phyloP scores from a whole-genome alignment of 2,797 vertebrate genomes.

The Yasuhikotakia modesta region DNA sequence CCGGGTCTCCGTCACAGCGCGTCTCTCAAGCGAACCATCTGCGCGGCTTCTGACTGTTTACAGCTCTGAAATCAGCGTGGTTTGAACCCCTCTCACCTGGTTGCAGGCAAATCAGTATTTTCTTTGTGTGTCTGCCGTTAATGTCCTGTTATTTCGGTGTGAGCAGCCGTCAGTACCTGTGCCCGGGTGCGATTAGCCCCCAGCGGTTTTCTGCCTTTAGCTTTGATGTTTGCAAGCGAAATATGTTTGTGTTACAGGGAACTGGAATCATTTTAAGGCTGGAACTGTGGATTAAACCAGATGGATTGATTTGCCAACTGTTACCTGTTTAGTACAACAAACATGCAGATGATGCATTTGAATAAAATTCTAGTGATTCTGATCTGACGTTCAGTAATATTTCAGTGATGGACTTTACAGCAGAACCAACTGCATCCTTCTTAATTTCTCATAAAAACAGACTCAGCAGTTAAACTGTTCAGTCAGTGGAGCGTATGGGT shows the following conservation, averaged over 20 bases:
- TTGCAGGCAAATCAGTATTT: slow-evolving; percentile 63
- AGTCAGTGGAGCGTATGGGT: slow-evolving; percentile 37
- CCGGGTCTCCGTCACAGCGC: slow-evolving; percentile 64
- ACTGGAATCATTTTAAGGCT: slow-evolving; percentile 12
- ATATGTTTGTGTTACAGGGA: slow-evolving; percentile 33
- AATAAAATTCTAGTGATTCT: slow-evolving; percentile 12
- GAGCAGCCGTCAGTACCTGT: slow-evolving; percentile 70
- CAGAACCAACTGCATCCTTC: slow-evolving; percentile 11
- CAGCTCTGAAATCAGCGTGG: slow-evolving; percentile 69
- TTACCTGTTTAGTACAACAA: slow-evolving; percentile 20
- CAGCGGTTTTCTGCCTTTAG: slow-evolving; percentile 27
- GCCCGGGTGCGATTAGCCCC: slow-evolving; percentile 46
- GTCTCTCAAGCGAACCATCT: slow-evolving; percentile 68
- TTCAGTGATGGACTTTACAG: too few relatives aligned
- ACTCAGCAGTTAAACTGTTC: slow-evolving; percentile 10
- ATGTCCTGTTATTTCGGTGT: slow-evolving; percentile 67
- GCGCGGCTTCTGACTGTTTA: slow-evolving; percentile 79
- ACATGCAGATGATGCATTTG: slow-evolving; percentile 9
- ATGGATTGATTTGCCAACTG: slow-evolving; percentile 11
- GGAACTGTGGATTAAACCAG: slow-evolving; percentile 1
- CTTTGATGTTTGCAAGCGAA: slow-evolving; percentile 48
- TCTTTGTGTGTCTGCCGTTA: slow-evolving; percentile 62
- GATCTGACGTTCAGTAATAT: slow-evolving; percentile 17
- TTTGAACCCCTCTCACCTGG: slow-evolving; percentile 53
- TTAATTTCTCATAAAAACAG: slow-evolving; percentile 22